Percentiles rank a stretch among this genome's conserved stretches.
Conservation (phyloP, 2,113 vertebrate species). For the Ploceus nigricollis region DNA sequence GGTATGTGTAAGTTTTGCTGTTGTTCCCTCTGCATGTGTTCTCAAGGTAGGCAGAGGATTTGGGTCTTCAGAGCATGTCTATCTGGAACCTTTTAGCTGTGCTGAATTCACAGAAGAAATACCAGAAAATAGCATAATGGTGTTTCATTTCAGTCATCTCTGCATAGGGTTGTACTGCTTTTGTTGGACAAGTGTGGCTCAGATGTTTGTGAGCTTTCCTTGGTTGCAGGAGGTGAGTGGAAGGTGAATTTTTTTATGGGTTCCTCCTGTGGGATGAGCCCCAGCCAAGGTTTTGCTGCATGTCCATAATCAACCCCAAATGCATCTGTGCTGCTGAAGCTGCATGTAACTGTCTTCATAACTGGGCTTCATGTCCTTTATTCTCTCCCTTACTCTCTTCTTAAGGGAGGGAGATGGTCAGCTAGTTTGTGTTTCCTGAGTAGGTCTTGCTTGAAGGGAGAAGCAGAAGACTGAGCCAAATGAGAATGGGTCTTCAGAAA, state of each 20-base stretch:
- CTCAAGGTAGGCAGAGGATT: constrained; percentile 8
- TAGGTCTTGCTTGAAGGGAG: not conserved
- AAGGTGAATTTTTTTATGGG: constrained; percentile 5
- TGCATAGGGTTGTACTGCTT: not conserved
- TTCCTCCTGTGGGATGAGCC: not conserved
- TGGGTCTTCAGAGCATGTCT: not conserved
- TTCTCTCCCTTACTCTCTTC: not conserved
- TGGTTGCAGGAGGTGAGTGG: not conserved
- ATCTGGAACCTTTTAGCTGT: constrained; percentile 31
- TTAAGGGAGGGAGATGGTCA: not conserved
- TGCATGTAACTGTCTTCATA: not conserved
- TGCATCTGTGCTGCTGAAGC: not conserved
- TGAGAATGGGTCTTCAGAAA: not conserved
- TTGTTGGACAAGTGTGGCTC: not conserved
- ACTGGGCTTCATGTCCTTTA: not conserved
- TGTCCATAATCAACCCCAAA: constrained; percentile 6
- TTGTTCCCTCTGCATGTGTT: not conserved
- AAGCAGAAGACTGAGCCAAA: not conserved
- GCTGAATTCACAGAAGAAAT: constrained; percentile 46
- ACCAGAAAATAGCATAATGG: constrained; percentile 12
- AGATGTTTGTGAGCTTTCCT: not conserved
- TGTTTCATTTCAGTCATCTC: constrained; percentile 17
- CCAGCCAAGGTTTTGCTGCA: not conserved
- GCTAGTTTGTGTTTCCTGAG: not conserved
- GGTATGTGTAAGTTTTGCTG: not conserved